phyloP scores from a whole-genome alignment of 2,113 vertebrate genomes.

The Oceanites oceanicus region DNA sequence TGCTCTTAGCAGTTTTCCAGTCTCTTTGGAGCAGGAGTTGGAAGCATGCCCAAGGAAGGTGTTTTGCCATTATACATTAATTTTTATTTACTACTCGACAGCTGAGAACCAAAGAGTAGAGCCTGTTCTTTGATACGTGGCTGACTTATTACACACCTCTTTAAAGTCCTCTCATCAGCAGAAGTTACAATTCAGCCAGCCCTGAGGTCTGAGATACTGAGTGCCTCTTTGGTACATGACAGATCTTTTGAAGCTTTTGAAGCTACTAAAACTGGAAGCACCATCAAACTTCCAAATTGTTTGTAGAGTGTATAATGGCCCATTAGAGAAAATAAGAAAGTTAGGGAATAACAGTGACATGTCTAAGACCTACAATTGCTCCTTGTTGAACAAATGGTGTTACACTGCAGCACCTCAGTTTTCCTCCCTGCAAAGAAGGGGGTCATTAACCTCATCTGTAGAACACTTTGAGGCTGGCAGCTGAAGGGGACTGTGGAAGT shows the following conservation, averaged over 20 bases:
- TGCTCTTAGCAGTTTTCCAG: slow-evolving; percentile 13
- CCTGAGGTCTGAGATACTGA: not conserved
- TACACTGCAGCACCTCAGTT: not conserved
- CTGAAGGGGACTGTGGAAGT: not conserved
- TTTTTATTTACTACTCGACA: not conserved
- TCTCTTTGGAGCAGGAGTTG: not conserved
- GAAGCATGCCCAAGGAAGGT: not conserved
- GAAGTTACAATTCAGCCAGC: not conserved
- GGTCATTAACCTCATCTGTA: not conserved
- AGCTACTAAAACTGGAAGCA: not conserved
- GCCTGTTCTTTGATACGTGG: not conserved
- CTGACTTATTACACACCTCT: not conserved
- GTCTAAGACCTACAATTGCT: not conserved
- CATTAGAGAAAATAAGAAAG: slow-evolving; percentile 1
- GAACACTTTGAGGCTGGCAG: not conserved
- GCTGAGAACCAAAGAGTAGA: not conserved
- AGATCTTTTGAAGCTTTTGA: slow-evolving; percentile 19
- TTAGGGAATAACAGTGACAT: not conserved
- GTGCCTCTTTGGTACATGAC: not conserved
- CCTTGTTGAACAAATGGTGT: not conserved
- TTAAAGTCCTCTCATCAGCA: not conserved
- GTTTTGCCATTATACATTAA: not conserved
- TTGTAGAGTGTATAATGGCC: not conserved
- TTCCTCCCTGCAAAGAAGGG: not conserved
- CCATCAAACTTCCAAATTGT: not conserved